These are phyloP conservation scores for Scaeva pyrastri DNA, from an alignment of 2,888 invertebrate genomes.

Conservation along the genomic window DNA sequence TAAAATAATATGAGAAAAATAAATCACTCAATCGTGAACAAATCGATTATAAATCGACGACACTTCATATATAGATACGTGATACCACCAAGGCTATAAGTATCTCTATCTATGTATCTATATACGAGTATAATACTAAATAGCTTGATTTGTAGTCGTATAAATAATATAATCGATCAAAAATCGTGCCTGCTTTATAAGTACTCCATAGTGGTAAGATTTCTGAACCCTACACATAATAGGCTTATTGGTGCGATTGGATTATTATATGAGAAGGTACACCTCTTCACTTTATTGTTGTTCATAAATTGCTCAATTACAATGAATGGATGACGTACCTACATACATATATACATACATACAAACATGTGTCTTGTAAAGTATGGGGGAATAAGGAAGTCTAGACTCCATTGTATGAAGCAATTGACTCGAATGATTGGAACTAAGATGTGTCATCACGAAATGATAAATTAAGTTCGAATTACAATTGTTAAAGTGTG, in stretches of 20 bases:
- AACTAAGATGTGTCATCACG: neutral
- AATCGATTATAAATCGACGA: constrained; percentile 15
- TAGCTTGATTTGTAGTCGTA: neutral
- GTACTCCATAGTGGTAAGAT: neutral
- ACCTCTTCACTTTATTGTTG: constrained; percentile 1
- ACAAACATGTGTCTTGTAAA: no score
- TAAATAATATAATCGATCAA: neutral
- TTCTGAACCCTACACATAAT: constrained; percentile 13
- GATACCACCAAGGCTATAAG: neutral
- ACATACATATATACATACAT: neutral
- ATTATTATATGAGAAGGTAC: neutral
- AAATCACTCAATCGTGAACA: constrained; percentile 24
- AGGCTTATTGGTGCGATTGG: neutral
- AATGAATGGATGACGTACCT: neutral
- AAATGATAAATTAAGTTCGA: neutral
- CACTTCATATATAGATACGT: no score
- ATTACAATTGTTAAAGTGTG: neutral
- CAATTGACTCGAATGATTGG: neutral
- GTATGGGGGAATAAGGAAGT: constrained; percentile 8
- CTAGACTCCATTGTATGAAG: neutral
- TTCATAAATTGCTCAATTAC: constrained; percentile 17
- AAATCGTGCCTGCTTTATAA: constrained; percentile 11
- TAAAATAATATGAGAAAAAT: neutral
- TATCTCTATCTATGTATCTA: neutral
- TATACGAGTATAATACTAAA: neutral